These are phyloP conservation scores for Drosophila meridionalis DNA, from an alignment of 2,888 invertebrate genomes.

Conservation along the genomic window DNA sequence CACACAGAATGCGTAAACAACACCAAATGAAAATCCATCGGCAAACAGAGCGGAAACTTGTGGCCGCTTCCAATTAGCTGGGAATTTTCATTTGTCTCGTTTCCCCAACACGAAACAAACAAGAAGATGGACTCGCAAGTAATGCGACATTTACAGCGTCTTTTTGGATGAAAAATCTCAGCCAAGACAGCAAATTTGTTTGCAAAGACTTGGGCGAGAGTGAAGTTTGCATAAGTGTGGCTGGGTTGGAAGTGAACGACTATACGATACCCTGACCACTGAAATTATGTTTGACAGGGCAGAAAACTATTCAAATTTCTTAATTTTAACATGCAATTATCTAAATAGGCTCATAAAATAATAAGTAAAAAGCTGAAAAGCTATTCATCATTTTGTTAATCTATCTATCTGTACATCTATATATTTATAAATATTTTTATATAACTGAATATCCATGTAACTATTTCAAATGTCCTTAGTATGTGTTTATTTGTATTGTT, in stretches of 20 bases:
- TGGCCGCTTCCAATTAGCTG: slow-evolving; percentile 39
- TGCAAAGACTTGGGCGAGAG: too few species aligned
- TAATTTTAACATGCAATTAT: too few species aligned
- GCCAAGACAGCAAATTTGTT: neutral
- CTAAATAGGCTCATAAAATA: too few species aligned
- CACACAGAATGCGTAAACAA: slow-evolving; percentile 15
- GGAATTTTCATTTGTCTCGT: slow-evolving; percentile 34
- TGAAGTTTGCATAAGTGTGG: neutral
- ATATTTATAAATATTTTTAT: too few species aligned
- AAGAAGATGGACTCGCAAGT: neutral
- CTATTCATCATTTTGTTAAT: too few species aligned
- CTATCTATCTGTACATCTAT: too few species aligned
- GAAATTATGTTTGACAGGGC: too few species aligned
- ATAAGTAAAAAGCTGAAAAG: too few species aligned
- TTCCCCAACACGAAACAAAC: neutral
- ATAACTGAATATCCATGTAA: too few species aligned
- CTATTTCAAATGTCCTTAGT: too few species aligned
- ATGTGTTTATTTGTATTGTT: too few species aligned
- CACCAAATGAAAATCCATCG: slow-evolving; percentile 29
- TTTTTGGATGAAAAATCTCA: neutral
- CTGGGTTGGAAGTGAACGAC: neutral
- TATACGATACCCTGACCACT: neutral
- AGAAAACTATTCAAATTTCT: too few species aligned
- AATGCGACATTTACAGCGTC: neutral
- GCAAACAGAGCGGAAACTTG: slow-evolving; percentile 14